Percentiles rank a stretch among this genome's conserved stretches.
These are phyloP conservation scores for Brachylomia viminalis DNA, from an alignment of 2,888 invertebrate genomes.

Conservation along the genomic window DNA sequence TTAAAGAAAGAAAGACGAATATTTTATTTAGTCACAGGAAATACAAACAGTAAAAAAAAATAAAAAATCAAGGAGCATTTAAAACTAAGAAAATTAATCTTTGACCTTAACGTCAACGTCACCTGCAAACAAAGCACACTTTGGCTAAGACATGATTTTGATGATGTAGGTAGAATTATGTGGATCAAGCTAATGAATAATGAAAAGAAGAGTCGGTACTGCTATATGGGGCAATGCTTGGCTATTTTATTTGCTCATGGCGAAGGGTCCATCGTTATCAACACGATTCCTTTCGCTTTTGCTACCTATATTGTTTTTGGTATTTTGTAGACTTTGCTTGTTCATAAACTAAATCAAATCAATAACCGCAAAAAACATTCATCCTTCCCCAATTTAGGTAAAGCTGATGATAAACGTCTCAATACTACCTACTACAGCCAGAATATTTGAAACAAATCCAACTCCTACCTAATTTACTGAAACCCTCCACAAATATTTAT, in stretches of 20 bases:
- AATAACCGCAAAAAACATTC: too few relatives aligned
- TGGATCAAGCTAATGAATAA: neutral
- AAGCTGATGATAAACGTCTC: neutral
- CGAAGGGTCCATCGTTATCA: too few relatives aligned
- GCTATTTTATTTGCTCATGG: neutral
- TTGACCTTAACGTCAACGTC: neutral
- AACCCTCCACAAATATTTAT: slow-evolving; percentile 20
- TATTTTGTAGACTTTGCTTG: neutral
- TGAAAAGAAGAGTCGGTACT: neutral
- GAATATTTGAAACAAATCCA: neutral
- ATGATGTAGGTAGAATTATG: too few relatives aligned
- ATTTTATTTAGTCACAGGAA: too few relatives aligned
- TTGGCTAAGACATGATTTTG: too few relatives aligned
- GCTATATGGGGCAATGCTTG: neutral
- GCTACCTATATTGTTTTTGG: too few relatives aligned
- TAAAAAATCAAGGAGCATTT: too few relatives aligned
- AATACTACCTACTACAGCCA: neutral
- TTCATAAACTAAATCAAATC: too few relatives aligned
- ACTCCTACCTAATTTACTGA: slow-evolving; percentile 10
- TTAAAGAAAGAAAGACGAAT: too few relatives aligned
- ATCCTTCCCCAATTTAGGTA: neutral
- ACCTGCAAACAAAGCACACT: neutral
- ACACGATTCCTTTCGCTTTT: too few relatives aligned
- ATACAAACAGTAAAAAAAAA: too few relatives aligned
- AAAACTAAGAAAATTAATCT: too few relatives aligned